Base-by-base conservation (phyloP, 2,113 vertebrate species). In the Dicaeum eximium region DNA sequence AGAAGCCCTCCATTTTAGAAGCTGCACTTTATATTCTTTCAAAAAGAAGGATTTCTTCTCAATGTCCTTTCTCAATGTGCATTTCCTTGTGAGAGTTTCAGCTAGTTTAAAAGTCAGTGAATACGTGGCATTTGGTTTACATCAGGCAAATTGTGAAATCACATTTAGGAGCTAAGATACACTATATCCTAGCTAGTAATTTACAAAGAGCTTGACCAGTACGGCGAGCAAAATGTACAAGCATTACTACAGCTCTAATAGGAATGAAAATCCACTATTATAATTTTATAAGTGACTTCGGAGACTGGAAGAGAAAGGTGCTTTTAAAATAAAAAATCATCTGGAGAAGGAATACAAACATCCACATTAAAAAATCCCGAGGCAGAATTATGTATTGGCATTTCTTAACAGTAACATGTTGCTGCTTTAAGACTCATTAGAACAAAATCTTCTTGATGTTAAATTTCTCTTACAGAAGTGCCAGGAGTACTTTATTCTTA, bases 391-490 rank as follows among this genome's bases (percentile, higher is more conserved):
- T 48, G 9, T 61, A 45, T 84, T 82, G 56, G 28, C 61, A 77
- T 60, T 79, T 93, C 87, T 92, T 83, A 96, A 92, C 40, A 74
- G 79, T 89, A 92, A 65, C 64, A 27, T 53, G 57, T 86, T 92
- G 25, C 57, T 92, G 28, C 71, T 93, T 87, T 72, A 96, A 93
- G 70, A 84, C 90, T 97, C 85, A 93, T 95, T 96, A 95, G 83
- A 94, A 64, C 45, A 97, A 69, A 92, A 93, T 58, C 72, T 74
- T 95, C 94, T 95, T 95, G 53, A 87, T 81, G 80, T 92, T 83
- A 90, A 82, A 88, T 42, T 93, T 86, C 53, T 75, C 23, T 70
- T 81, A 81, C 73, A 88, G 94, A 93, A 75, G 50, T 95, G 79
- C 40, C 65, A 90, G 65, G 67, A 61, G 13, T 74, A 92, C 80